Evolutionary conservation across 2,113 vertebrate species (phyloP), one percentile per base, ranked within the genome.

Genomic region (Tupaia chinensis): DNA sequence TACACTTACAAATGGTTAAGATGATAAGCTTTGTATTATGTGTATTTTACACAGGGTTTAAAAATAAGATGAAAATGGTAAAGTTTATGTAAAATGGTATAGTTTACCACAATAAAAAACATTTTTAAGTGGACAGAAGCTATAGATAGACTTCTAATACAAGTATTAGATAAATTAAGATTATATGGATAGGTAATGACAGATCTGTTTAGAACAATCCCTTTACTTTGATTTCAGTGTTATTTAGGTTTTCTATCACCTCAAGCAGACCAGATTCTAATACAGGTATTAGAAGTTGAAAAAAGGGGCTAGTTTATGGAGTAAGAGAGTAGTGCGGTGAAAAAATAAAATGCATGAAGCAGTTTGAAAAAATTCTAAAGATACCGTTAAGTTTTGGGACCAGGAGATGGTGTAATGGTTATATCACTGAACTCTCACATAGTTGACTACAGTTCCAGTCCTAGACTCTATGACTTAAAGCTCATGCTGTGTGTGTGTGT

Each of bases 321-420:
- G 23, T 80, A 85, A 91, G 63, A 82, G 7, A 68, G 77, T 1
- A 69, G 10, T 34, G 63, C 20, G 69, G 32, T 92, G 70, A 78
- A 86, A 88, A 93, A 70, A 32, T 83, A 13, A 32, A 95, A 87
- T 66, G 34, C 9, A 65, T 89, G 70, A 86, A 76, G 70, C 66
- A 90, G 9, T 60, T 82, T 76, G 77, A 79, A 87, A 90, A 72
- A 95, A 96, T 78, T 92, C 63, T 25, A 23, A 58, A 91, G 61
- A 56, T 90, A 85, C 44, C 44, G 44, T 44, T 44, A 44, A 44
- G 5, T 44, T 44, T 44, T 44, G 44, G 44, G 44, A 44, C 44
- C 44, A 44, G 44, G 44, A 5, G 44, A 44, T 44, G 44, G 44
- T 44, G 44, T 44, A 44, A 44, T 44, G 5, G 44, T 44, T 44